phyloP scores from a whole-genome alignment of 2,888 invertebrate genomes.

The Tromatobia lineatoria region DNA sequence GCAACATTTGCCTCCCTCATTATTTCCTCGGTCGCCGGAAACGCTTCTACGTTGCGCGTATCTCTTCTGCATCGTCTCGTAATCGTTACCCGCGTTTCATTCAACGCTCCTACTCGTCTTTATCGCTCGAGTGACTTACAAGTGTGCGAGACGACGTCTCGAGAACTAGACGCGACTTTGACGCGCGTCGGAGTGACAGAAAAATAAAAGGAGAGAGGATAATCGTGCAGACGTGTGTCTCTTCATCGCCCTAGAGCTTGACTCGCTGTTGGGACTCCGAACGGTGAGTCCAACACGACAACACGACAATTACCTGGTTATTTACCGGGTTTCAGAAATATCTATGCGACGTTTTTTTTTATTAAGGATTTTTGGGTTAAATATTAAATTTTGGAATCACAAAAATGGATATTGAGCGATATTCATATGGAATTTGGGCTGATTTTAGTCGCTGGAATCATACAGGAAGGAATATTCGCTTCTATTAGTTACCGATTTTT shows the following conservation, averaged over 20 bases:
- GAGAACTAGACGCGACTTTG: not conserved
- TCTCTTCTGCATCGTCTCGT: constrained; percentile 15
- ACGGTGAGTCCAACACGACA: constrained; percentile 39
- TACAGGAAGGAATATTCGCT: too few relatives aligned
- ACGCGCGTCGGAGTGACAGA: not conserved
- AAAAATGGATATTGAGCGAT: too few relatives aligned
- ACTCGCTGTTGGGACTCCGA: not conserved
- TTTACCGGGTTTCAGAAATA: not conserved
- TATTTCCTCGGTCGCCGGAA: not conserved
- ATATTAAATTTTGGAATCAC: too few relatives aligned
- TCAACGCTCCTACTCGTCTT: not conserved
- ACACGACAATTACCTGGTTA: not conserved
- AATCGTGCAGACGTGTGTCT: constrained; percentile 19
- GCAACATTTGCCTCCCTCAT: constrained; percentile 1
- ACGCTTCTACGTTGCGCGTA: not conserved
- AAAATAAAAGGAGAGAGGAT: constrained; percentile 29
- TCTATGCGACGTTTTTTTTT: too few relatives aligned
- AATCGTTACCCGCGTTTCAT: constrained; percentile 32
- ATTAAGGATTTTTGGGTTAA: too few relatives aligned
- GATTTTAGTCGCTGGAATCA: too few relatives aligned
- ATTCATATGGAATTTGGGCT: too few relatives aligned
- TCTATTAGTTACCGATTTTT: too few relatives aligned
- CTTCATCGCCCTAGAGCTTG: not conserved
- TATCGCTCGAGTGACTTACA: constrained; percentile 54
- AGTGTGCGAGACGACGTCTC: constrained; percentile 51